phyloP scores from a whole-genome alignment of 2,888 invertebrate genomes.

The Eilema sororculum region DNA sequence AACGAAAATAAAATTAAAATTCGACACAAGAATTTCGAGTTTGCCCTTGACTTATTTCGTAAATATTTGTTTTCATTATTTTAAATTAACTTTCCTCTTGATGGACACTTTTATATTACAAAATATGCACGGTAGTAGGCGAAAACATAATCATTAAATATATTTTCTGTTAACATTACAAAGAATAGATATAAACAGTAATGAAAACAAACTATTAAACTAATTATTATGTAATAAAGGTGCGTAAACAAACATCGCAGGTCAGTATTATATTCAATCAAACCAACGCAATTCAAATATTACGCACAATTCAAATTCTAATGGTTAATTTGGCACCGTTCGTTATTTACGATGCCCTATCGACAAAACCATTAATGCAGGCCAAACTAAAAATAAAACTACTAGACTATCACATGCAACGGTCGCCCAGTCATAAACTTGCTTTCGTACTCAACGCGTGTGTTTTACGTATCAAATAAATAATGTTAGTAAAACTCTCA shows the following conservation, averaged over 20 bases:
- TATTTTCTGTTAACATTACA: not conserved
- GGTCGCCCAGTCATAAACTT: constrained; percentile 46
- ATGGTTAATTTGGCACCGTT: constrained; percentile 42
- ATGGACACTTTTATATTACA: not conserved
- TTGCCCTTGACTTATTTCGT: not conserved
- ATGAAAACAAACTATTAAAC: not conserved
- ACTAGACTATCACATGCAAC: constrained; percentile 43
- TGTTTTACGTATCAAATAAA: constrained; percentile 51
- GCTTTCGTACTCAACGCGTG: constrained; percentile 63
- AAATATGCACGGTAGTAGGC: not conserved
- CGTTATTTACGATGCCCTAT: constrained; percentile 48
- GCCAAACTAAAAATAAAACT: constrained; percentile 54
- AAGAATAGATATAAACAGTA: not conserved
- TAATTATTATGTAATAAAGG: constrained; percentile 27
- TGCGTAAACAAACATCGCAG: constrained; percentile 20
- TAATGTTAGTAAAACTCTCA: constrained; percentile 75
- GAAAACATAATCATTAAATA: not conserved
- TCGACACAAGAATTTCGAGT: constrained; percentile 1
- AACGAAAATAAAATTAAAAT: constrained; percentile 1
- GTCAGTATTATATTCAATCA: constrained; percentile 28
- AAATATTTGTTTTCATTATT: not conserved
- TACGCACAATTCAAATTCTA: constrained; percentile 24
- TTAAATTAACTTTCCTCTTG: not conserved
- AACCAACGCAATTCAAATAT: not conserved
- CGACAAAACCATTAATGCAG: constrained; percentile 49